Evolutionary conservation across 2,113 vertebrate genomes (phyloP).

Genomic region (Tautogolabrus adspersus): DNA sequence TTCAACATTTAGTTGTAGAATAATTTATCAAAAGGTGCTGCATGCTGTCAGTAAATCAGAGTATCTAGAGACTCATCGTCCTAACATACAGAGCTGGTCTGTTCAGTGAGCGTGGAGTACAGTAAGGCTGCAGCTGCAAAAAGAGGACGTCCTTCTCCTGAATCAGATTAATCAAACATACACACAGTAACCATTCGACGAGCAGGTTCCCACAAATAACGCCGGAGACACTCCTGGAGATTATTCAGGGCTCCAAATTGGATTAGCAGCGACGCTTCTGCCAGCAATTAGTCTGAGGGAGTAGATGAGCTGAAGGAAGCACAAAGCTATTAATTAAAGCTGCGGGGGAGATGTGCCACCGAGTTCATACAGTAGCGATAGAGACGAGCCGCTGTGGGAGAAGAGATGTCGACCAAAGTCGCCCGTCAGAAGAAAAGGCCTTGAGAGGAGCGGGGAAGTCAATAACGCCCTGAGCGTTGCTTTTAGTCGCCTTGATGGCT

Average conservation of each 20-base stretch:
- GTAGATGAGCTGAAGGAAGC: slow-evolving; percentile 65
- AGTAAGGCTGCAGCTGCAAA: background rate
- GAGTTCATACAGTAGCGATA: slow-evolving; percentile 49
- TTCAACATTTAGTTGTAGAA: too few species aligned
- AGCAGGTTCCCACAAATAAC: slow-evolving; percentile 53
- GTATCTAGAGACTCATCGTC: too few species aligned
- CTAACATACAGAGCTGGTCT: background rate
- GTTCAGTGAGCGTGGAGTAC: background rate
- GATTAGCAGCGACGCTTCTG: slow-evolving; percentile 68
- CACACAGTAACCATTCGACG: slow-evolving; percentile 29
- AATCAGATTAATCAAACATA: slow-evolving; percentile 41
- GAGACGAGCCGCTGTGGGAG: slow-evolving; percentile 37
- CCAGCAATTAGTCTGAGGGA: slow-evolving; percentile 65
- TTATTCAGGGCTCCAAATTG: slow-evolving; percentile 68
- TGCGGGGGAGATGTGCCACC: slow-evolving; percentile 12
- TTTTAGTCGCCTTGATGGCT: slow-evolving; percentile 40
- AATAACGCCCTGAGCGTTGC: slow-evolving; percentile 40
- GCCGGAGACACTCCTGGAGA: slow-evolving; percentile 54
- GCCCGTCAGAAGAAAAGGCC: slow-evolving; percentile 41
- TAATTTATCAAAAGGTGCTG: too few species aligned
- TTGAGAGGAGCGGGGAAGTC: slow-evolving; percentile 37
- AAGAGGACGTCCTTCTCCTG: slow-evolving; percentile 19
- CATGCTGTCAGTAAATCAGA: too few species aligned
- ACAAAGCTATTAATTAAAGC: slow-evolving; percentile 71
- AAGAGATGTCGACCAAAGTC: slow-evolving; percentile 53